Percentiles rank a stretch among this genome's conserved stretches.
These are phyloP conservation scores for Orientallactaga bullata DNA, from an alignment of 2,113 vertebrate species.

Conservation along the genomic window DNA sequence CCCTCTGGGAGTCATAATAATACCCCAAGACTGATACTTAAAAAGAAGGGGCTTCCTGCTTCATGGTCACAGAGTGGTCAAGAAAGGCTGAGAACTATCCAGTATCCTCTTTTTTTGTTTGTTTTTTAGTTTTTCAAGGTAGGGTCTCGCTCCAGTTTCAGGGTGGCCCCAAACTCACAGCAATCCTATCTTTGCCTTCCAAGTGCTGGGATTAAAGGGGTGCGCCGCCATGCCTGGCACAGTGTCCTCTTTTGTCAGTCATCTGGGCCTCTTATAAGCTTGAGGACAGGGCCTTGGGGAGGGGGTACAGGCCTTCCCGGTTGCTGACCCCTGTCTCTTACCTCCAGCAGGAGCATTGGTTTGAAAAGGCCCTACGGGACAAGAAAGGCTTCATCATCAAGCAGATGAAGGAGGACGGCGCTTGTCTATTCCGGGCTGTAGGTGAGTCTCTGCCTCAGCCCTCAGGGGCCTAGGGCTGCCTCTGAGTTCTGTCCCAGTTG, in stretches of 20 bases:
- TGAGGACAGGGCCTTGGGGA: constrained; percentile 23
- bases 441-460: constrained; percentile 88
- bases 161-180: no score
- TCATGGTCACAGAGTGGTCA: not conserved
- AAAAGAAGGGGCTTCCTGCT: no score
- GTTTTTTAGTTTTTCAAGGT: no score
- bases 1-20: constrained; percentile 42
- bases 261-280: constrained; percentile 2
- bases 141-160: no score
- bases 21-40: not conserved
- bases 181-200: no score
- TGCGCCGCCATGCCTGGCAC: no score
- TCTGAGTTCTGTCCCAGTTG: constrained; percentile 39
- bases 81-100: not conserved
- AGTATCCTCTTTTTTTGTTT: no score
- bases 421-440: constrained; percentile 96
- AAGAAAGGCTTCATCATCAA: constrained; percentile 98
- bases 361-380: constrained; percentile 94
- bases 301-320: not conserved
- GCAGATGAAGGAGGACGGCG: constrained; percentile 97
- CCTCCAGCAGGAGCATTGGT: constrained; percentile 95
- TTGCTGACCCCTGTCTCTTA: constrained; percentile 67
- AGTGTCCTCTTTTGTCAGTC: constrained; percentile 4
- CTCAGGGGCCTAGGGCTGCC: constrained; percentile 24
- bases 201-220: no score